A percentile compares a stretch with the other conserved stretches of the same genome.
phyloP scores from a whole-genome alignment of 1,140 invertebrate genomes.

The Tetramorium simillimum region DNA sequence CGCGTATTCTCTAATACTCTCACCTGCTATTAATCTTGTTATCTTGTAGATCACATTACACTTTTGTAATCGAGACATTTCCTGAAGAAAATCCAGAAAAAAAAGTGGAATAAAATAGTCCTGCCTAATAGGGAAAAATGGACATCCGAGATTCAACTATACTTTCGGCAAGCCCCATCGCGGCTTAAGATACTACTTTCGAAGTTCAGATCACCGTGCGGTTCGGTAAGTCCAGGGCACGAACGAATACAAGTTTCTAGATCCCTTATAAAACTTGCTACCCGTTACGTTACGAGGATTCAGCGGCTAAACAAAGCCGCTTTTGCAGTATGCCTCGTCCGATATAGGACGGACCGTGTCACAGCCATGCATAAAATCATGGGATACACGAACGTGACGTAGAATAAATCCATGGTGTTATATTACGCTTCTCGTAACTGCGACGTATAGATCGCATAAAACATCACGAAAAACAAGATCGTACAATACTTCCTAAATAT shows the following conservation, averaged over 20 bases:
- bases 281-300: slow-evolving; percentile 10
- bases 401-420: slow-evolving; percentile 53
- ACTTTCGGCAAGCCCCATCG: neutral
- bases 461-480: neutral
- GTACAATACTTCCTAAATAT: neutral
- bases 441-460: slow-evolving; percentile 1
- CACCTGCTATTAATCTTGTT: neutral
- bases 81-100: neutral
- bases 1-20: neutral
- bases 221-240: neutral
- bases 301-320: slow-evolving; percentile 29
- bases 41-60: neutral
- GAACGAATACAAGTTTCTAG: slow-evolving; percentile 35
- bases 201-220: slow-evolving; percentile 27
- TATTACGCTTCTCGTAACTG: slow-evolving; percentile 30
- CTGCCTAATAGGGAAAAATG: neutral
- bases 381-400: slow-evolving; percentile 52
- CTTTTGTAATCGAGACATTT: neutral
- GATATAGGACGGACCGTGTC: slow-evolving; percentile 23
- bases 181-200: slow-evolving; percentile 2
- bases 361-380: slow-evolving; percentile 50
- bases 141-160: neutral
- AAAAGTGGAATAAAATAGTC: neutral
- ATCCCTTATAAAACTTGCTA: slow-evolving; percentile 40
- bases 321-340: slow-evolving; percentile 27